Evolutionary conservation across 2,888 invertebrate genomes (phyloP), one percentile per base, ranked within the genome.

Genomic region (Malthinus seriepunctatus): DNA sequence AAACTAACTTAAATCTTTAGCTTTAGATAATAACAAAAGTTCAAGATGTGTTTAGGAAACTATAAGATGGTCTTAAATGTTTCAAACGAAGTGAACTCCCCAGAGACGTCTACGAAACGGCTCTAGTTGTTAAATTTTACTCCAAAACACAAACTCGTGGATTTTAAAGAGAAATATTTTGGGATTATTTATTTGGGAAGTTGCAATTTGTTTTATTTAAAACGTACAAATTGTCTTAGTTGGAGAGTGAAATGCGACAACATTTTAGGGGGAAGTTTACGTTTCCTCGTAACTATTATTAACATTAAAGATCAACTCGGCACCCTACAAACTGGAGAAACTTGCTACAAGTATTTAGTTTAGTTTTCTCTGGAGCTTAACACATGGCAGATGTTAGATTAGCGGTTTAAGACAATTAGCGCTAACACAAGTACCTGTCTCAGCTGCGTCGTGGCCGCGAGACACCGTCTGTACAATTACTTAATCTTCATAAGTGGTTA

Each of bases 341-440:
- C 64, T 64, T 62, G 56, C 51, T 45, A 54, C 51, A 57, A 61
- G 62, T 65, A 56, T 61, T 60, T 58, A 64, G 69, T 65, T 64
- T 64, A 64, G 69, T 65, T 64, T 64, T 63, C 60, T 63, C 65
- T 51, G 62, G 65, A 66, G 68, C 65, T 68, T 67, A 64, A 59
- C 66, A 67, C 65, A 67, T 69, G 69, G 65, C 71, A 68, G 68
- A 68, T 67, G 69, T 68, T 67, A 70, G 73, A 73, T 73, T 73
- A 73, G 71, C 71, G 72, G 73, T 73, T 72, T 70, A 67, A 71
- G 70, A 70, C 71, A 73, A 73, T 71, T 72, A 73, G 69, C 71
- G 67, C 68, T 65, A 64, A 55, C 60, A 63, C 51, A 60, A 63
- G 65, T 56, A 64, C 63, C 62, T 62, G 63, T 63, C 62, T 65